These are phyloP conservation scores for Urocolius indicus DNA, from an alignment of 2,113 vertebrate species.

Conservation along the genomic window DNA sequence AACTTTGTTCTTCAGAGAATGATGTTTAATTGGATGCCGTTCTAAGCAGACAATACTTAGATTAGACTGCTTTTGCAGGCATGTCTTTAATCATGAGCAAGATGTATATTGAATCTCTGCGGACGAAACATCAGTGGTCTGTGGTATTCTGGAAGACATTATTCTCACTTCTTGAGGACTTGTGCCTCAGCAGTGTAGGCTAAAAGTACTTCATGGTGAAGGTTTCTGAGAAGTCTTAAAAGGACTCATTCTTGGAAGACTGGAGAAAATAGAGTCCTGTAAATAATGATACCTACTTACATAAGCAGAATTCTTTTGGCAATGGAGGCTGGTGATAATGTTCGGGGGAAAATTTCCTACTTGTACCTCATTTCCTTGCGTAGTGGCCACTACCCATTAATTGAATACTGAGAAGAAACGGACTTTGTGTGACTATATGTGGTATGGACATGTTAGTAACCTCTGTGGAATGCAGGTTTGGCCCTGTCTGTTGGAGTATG, in stretches of 20 bases:
- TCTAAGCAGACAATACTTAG: constrained; percentile 54
- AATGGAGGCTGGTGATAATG: not conserved
- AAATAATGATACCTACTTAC: constrained; percentile 50
- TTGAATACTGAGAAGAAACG: not conserved
- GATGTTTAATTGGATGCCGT: constrained; percentile 66
- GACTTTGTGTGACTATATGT: not conserved
- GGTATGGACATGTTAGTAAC: constrained; percentile 4
- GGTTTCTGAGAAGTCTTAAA: constrained; percentile 68
- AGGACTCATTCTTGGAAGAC: constrained; percentile 59
- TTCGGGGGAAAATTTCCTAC: constrained; percentile 12
- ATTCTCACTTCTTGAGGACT: constrained; percentile 30
- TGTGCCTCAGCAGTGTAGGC: not conserved
- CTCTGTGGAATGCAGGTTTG: constrained; percentile 46
- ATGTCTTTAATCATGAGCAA: constrained; percentile 62
- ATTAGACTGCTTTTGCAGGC: constrained; percentile 53
- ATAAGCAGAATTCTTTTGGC: constrained; percentile 48
- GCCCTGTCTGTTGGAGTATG: constrained; percentile 1
- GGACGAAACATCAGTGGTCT: constrained; percentile 51
- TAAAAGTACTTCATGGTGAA: constrained; percentile 43
- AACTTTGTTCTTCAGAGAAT: constrained; percentile 43
- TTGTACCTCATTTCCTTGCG: constrained; percentile 41
- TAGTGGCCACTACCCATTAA: not conserved
- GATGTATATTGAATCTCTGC: constrained; percentile 47
- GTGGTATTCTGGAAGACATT: constrained; percentile 48
- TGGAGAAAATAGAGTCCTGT: constrained; percentile 37